A percentile compares a stretch with the other conserved stretches of the same genome.
Evolutionary conservation across 1,140 invertebrate genomes (phyloP).

Genomic region (Atta colombica): DNA sequence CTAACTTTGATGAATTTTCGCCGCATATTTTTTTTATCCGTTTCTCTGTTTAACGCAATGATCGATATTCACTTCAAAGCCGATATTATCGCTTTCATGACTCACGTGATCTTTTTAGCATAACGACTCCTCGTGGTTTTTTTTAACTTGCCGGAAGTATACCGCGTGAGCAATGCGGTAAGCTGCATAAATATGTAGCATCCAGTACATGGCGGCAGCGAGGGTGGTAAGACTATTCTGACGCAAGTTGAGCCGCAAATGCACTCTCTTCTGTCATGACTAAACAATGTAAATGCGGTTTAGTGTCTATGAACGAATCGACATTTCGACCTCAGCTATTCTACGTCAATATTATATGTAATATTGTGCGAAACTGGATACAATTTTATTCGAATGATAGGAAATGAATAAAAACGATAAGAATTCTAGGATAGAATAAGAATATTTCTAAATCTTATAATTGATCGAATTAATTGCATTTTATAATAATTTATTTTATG

Average conservation of each 20-base stretch:
- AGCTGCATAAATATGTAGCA: constrained; percentile 37
- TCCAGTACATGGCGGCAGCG: background rate
- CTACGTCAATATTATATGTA: constrained; percentile 18
- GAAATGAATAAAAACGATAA: background rate
- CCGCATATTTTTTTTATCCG: background rate
- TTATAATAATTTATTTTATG: constrained; percentile 18
- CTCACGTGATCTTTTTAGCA: constrained; percentile 32
- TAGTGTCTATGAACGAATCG: constrained; percentile 38
- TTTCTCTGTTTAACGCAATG: background rate
- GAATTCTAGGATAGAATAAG: background rate
- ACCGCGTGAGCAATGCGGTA: background rate
- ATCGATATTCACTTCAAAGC: constrained; percentile 35
- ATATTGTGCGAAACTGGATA: background rate
- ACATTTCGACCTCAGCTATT: constrained; percentile 33
- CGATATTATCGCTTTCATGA: constrained; percentile 32
- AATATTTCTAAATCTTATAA: background rate
- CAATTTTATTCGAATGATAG: constrained; percentile 11
- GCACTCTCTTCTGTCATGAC: constrained; percentile 47
- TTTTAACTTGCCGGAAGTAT: constrained; percentile 23
- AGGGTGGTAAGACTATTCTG: constrained; percentile 43
- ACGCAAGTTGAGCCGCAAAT: constrained; percentile 48
- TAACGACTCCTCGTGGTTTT: background rate
- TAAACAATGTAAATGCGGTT: constrained; percentile 51
- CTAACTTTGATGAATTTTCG: background rate
- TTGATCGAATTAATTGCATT: background rate